A percentile compares a stretch with the other conserved stretches of the same genome.
phyloP scores from a whole-genome alignment of 2,113 vertebrate species.

The Ageneiosus marmoratus region DNA sequence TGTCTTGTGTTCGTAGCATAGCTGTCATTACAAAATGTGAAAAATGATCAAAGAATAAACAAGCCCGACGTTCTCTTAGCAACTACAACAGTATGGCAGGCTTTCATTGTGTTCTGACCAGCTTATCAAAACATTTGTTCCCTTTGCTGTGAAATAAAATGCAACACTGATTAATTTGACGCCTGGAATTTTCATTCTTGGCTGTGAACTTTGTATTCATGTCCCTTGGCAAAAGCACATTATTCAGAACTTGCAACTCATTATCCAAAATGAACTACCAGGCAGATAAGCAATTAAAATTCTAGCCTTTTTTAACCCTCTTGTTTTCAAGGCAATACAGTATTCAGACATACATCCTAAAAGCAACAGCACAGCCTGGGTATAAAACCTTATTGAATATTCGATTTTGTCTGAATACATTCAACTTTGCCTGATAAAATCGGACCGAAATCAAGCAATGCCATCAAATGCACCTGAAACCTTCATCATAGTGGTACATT shows the following conservation, averaged over 20 bases:
- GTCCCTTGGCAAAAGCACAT: constrained; percentile 47
- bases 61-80: constrained; percentile 5
- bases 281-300: constrained; percentile 46
- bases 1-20: not conserved
- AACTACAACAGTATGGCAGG: constrained; percentile 22
- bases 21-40: not conserved
- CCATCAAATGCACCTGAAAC: not conserved
- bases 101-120: constrained; percentile 26
- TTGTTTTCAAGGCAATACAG: constrained; percentile 7
- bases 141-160: constrained; percentile 36
- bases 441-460: not conserved
- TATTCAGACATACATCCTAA: not conserved
- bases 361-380: not conserved
- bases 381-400: not conserved
- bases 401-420: not conserved
- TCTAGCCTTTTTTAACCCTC: not conserved
- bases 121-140: constrained; percentile 36
- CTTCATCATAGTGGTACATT: not conserved
- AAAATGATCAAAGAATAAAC: not conserved
- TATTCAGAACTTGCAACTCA: constrained; percentile 47
- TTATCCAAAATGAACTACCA: constrained; percentile 48
- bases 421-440: not conserved
- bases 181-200: constrained; percentile 35
- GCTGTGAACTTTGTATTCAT: constrained; percentile 51
- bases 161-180: constrained; percentile 50